Conservation (phyloP, 1,140 invertebrate genomes). For the Plectrocnemia conspersa region DNA sequence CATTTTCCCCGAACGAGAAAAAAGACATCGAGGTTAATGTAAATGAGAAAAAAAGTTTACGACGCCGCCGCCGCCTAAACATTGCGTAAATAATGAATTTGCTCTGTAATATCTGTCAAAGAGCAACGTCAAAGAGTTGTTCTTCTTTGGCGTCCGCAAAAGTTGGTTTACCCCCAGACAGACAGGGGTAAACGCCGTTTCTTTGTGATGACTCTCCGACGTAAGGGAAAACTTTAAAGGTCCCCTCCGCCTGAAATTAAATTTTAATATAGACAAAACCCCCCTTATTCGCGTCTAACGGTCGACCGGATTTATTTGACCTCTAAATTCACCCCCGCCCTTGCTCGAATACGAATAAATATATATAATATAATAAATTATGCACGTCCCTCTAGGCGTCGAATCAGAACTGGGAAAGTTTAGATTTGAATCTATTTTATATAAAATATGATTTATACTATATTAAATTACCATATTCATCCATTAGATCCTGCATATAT, state of each 20-base stretch:
- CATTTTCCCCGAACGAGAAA: neutral
- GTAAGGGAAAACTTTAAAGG: conserved; percentile 28
- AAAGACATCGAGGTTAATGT: neutral
- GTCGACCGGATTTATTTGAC: neutral
- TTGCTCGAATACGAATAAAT: neutral
- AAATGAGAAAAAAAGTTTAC: too few species aligned
- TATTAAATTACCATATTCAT: too few species aligned
- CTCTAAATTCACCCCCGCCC: neutral
- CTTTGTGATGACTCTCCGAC: conserved; percentile 28
- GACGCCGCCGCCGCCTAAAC: neutral
- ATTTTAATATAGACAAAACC: conserved; percentile 17
- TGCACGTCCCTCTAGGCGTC: conserved; percentile 5
- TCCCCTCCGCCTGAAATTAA: conserved; percentile 26
- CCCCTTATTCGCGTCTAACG: neutral
- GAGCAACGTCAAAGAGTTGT: conserved; percentile 12
- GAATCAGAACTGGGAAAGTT: neutral
- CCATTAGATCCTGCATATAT: too few species aligned
- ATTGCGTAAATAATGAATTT: conserved; percentile 4
- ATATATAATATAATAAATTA: conserved; percentile 23
- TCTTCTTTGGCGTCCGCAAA: conserved; percentile 10
- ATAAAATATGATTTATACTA: too few species aligned
- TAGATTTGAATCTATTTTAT: too few species aligned
- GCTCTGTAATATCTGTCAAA: conserved; percentile 10
- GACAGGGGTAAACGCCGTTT: conserved; percentile 29
- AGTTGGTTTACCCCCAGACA: conserved; percentile 18